Evolutionary conservation across 2,113 vertebrate genomes (phyloP).

Genomic region (Tylochromis polylepis): DNA sequence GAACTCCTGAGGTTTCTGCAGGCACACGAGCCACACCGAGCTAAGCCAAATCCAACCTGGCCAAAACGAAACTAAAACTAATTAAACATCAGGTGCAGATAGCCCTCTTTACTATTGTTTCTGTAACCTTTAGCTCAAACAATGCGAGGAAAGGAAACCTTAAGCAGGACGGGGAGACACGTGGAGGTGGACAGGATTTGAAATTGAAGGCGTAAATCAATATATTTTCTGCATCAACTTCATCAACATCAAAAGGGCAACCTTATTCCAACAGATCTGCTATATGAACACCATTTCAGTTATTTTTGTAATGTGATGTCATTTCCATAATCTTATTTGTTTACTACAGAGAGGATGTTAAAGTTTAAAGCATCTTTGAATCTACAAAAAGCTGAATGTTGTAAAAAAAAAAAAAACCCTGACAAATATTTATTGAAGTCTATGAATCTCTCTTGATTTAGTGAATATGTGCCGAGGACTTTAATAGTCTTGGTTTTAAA

Average conservation of each 20-base stretch:
- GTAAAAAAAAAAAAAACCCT: background rate
- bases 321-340: background rate
- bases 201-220: background rate
- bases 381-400: background rate
- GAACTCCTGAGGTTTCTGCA: background rate
- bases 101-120: background rate
- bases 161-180: background rate
- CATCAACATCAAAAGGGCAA: background rate
- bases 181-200: background rate
- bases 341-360: background rate
- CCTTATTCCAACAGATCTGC: background rate
- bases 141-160: background rate
- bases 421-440: background rate
- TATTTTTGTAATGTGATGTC: background rate
- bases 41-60: background rate
- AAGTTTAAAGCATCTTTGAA: background rate
- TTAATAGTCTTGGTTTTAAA: background rate
- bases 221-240: rapidly evolving
- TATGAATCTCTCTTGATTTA: background rate
- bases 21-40: background rate
- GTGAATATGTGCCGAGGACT: background rate
- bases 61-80: background rate
- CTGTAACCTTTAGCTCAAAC: slow-evolving; percentile 11
- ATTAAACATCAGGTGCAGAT: background rate
- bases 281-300: no score